Conservation (phyloP, 1,140 invertebrate species). For the Solenopsis invicta region DNA sequence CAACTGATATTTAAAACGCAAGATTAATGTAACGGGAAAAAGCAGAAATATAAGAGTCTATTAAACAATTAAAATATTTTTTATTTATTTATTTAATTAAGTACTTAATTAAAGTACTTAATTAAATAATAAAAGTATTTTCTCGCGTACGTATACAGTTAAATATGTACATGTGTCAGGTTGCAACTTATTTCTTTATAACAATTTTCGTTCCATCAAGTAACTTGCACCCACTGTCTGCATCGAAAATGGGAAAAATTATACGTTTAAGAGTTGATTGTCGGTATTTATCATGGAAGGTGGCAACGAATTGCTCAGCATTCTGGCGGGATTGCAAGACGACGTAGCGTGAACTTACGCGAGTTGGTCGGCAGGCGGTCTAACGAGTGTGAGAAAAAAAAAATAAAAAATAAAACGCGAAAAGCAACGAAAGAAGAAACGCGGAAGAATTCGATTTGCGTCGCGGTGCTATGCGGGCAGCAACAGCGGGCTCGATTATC, state of each 20-base stretch:
- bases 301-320: conserved; percentile 21
- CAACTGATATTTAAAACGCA: neutral
- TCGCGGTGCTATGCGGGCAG: conserved; percentile 25
- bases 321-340: conserved; percentile 51
- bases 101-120: no score
- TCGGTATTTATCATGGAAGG: conserved; percentile 43
- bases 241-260: conserved; percentile 11
- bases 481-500: conserved; percentile 71
- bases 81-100: no score
- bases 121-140: neutral
- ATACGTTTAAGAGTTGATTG: conserved; percentile 45
- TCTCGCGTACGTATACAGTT: no score
- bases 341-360: conserved; percentile 51
- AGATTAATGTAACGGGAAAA: neutral
- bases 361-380: conserved; percentile 40
- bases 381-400: conserved; percentile 28
- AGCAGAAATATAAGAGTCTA: neutral
- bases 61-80: no score
- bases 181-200: conserved; percentile 4
- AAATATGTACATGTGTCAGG: neutral
- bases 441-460: conserved; percentile 71
- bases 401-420: conserved; percentile 27
- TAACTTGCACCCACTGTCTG: neutral
- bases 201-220: conserved; percentile 7
- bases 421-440: conserved; percentile 54